A percentile compares a stretch with the other conserved stretches of the same genome.
These are phyloP conservation scores for Hyperoplus immaculatus DNA, from an alignment of 2,797 vertebrate species.

Conservation along the genomic window DNA sequence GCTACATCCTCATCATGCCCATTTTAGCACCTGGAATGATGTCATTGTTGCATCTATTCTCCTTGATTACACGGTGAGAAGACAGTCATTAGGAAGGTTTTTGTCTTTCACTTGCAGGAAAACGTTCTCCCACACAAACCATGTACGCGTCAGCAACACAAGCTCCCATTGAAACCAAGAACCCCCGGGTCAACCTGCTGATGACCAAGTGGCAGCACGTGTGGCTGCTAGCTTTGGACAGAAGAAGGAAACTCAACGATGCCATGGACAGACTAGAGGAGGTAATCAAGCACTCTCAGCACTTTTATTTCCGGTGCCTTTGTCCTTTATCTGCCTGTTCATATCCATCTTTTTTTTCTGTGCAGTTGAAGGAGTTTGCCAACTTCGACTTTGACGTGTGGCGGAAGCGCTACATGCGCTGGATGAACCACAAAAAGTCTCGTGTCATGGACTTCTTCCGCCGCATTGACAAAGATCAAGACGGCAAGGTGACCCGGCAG, in stretches of 20 bases:
- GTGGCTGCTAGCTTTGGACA: constrained; percentile 96
- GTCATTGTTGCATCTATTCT: constrained; percentile 46
- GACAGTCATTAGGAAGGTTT: constrained; percentile 29
- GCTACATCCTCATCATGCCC: constrained; percentile 58
- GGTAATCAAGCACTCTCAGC: constrained; percentile 77
- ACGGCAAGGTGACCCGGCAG: constrained; percentile 98
- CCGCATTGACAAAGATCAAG: constrained; percentile 99
- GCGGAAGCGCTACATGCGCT: constrained; percentile 99
- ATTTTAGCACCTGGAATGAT: constrained; percentile 73
- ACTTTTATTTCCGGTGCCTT: neutral
- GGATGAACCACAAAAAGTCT: constrained; percentile 99
- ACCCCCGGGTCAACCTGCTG: constrained; percentile 95
- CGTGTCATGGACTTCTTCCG: constrained; percentile 99
- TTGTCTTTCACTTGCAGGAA: constrained; percentile 86
- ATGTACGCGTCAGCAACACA: constrained; percentile 92
- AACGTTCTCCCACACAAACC: constrained; percentile 92
- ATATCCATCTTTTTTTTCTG: constrained; percentile 8
- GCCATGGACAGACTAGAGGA: constrained; percentile 97
- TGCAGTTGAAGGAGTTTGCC: constrained; percentile 96
- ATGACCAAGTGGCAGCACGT: constrained; percentile 99
- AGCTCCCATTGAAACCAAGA: constrained; percentile 94
- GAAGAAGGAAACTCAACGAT: constrained; percentile 96
- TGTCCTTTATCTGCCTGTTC: neutral
- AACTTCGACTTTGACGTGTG: constrained; percentile 99
- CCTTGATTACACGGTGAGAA: constrained; percentile 34